phyloP scores from a whole-genome alignment of 2,888 invertebrate genomes.

The Isotomurus palustris region DNA sequence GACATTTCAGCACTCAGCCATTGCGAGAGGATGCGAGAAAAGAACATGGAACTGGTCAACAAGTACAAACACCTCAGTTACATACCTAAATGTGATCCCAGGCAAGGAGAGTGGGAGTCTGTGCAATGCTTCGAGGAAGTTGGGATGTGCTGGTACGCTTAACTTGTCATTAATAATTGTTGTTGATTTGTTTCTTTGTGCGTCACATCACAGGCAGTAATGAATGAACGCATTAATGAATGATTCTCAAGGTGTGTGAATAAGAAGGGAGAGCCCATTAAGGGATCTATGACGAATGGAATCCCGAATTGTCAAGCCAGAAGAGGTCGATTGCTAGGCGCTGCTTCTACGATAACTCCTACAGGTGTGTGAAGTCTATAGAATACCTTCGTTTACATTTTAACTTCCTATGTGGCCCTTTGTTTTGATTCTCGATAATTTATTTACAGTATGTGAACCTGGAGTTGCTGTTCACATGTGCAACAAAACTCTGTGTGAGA shows the following conservation, averaged over 20 bases:
- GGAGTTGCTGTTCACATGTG: slow-evolving; percentile 49
- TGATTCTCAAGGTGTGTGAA: slow-evolving; percentile 62
- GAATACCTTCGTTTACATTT: no score
- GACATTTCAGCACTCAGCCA: slow-evolving; percentile 62
- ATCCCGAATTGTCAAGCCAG: slow-evolving; percentile 73
- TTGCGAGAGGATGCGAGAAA: slow-evolving; percentile 73
- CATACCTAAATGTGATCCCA: slow-evolving; percentile 68
- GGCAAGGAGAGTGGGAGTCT: slow-evolving; percentile 71
- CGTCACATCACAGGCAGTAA: neutral
- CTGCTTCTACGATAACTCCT: slow-evolving; percentile 26
- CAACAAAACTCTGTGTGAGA: slow-evolving; percentile 47
- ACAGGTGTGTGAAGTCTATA: slow-evolving; percentile 11
- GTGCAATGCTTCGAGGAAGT: slow-evolving; percentile 72
- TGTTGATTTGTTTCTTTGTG: no score
- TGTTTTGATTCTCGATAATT: neutral
- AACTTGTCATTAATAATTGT: no score
- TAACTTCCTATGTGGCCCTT: neutral
- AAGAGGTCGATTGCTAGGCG: slow-evolving; percentile 52
- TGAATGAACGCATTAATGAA: neutral
- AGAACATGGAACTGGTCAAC: slow-evolving; percentile 67
- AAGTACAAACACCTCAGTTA: slow-evolving; percentile 70
- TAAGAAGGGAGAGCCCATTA: slow-evolving; percentile 76
- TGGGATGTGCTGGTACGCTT: slow-evolving; percentile 79
- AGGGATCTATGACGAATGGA: slow-evolving; percentile 72
- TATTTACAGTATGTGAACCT: slow-evolving; percentile 48